phyloP scores from a whole-genome alignment of 1,140 invertebrate genomes.

The Neotoxoptera formosana region DNA sequence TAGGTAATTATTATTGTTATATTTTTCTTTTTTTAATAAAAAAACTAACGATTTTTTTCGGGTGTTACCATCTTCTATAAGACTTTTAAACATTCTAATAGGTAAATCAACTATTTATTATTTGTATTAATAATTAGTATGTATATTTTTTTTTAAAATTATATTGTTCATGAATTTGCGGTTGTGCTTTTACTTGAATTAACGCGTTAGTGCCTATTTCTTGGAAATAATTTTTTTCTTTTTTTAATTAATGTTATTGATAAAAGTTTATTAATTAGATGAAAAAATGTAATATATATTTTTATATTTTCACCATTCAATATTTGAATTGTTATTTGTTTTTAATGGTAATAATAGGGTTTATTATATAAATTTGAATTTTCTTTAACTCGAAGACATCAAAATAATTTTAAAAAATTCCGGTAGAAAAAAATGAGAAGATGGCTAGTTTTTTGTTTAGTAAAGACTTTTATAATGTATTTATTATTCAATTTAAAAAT shows the following conservation, averaged over 20 bases:
- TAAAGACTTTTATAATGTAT: not conserved
- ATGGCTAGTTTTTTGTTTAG: not conserved
- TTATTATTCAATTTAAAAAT: not conserved
- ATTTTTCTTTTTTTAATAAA: slow-evolving; percentile 10
- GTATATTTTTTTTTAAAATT: not conserved
- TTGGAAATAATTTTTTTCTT: slow-evolving; percentile 18
- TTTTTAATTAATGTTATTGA: slow-evolving; percentile 53
- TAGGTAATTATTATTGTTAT: slow-evolving; percentile 37
- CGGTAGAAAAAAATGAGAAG: not conserved
- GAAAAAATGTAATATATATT: slow-evolving; percentile 47
- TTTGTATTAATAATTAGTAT: slow-evolving; percentile 37
- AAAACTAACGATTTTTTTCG: slow-evolving; percentile 21
- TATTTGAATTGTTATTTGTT: slow-evolving; percentile 38
- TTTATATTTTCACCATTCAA: slow-evolving; percentile 46
- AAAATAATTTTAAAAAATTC: not conserved
- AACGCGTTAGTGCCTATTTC: slow-evolving; percentile 35
- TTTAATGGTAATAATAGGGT: slow-evolving; percentile 17
- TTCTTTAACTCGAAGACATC: not conserved
- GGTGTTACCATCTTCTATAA: slow-evolving; percentile 56
- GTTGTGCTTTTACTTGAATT: slow-evolving; percentile 54
- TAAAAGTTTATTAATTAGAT: slow-evolving; percentile 47
- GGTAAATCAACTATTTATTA: slow-evolving; percentile 46
- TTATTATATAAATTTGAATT: slow-evolving; percentile 3
- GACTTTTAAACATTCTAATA: slow-evolving; percentile 56
- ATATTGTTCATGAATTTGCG: slow-evolving; percentile 23